Percentiles rank a stretch among this genome's conserved stretches.
phyloP scores from a whole-genome alignment of 1,140 invertebrate genomes.

The Hydropsyche tenuis region DNA sequence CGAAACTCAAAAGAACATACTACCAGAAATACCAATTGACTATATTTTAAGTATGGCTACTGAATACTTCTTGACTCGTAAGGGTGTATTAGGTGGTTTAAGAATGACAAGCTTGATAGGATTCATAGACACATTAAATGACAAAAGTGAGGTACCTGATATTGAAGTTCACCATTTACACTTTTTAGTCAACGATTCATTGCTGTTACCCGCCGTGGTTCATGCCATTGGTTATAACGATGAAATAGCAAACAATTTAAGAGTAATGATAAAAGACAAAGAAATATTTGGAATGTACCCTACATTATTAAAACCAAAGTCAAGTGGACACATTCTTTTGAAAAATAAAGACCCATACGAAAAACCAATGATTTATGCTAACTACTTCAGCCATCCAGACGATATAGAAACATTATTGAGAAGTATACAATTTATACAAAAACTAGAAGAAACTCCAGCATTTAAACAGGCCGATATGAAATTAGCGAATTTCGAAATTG shows the following conservation, averaged over 20 bases:
- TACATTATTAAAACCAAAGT: slow-evolving; percentile 63
- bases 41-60: background rate
- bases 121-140: slow-evolving; percentile 53
- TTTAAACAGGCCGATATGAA: slow-evolving; percentile 60
- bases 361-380: slow-evolving; percentile 79
- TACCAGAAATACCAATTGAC: background rate
- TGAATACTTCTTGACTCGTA: slow-evolving; percentile 55
- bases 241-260: slow-evolving; percentile 56
- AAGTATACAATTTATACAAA: slow-evolving; percentile 65
- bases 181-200: slow-evolving; percentile 52
- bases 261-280: slow-evolving; percentile 56
- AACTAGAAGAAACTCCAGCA: slow-evolving; percentile 62
- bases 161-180: slow-evolving; percentile 56
- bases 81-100: slow-evolving; percentile 53
- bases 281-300: slow-evolving; percentile 60
- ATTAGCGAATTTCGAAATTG: slow-evolving; percentile 57
- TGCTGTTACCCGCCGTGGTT: slow-evolving; percentile 50
- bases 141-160: slow-evolving; percentile 52
- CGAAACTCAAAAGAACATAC: slow-evolving; percentile 21
- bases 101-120: slow-evolving; percentile 54
- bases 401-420: slow-evolving; percentile 77
- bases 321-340: slow-evolving; percentile 58
- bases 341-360: slow-evolving; percentile 54
- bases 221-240: slow-evolving; percentile 58
- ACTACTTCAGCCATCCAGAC: slow-evolving; percentile 77